Evolutionary conservation across 2,888 invertebrate species (phyloP).

Genomic region (Lucinisca nassula): DNA sequence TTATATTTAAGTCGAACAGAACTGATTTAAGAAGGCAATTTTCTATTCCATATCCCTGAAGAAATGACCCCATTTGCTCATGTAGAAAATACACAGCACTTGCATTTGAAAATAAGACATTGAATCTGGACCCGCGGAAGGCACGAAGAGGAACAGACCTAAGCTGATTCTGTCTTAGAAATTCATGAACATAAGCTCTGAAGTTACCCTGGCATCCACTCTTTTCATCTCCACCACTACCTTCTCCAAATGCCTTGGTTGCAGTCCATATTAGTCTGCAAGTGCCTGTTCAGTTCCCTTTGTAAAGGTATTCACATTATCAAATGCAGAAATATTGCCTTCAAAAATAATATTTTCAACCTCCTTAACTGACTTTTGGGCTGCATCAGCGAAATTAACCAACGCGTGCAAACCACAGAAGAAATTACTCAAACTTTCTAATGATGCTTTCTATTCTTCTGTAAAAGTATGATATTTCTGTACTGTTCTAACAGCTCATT

Average conservation of each 20-base stretch:
- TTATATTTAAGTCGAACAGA: conserved; percentile 58
- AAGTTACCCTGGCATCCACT: conserved; percentile 41
- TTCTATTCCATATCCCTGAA: conserved; percentile 31
- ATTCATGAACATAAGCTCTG: conserved; percentile 15
- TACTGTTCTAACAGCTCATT: conserved; percentile 34
- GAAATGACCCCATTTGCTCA: conserved; percentile 51
- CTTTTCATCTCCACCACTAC: conserved; percentile 31
- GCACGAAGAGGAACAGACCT: conserved; percentile 34
- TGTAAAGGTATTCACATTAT: conserved; percentile 38
- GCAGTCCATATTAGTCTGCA: conserved; percentile 47
- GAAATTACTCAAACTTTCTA: conserved; percentile 48
- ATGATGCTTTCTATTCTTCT: conserved; percentile 30
- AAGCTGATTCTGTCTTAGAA: conserved; percentile 21
- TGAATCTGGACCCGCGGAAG: conserved; percentile 36
- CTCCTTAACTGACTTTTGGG: conserved; percentile 31
- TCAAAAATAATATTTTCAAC: conserved; percentile 28
- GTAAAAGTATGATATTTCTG: conserved; percentile 41
- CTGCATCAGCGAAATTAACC: conserved; percentile 49
- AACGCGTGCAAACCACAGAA: conserved; percentile 55
- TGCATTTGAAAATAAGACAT: conserved; percentile 43
- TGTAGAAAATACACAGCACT: conserved; percentile 56
- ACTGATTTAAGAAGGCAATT: conserved; percentile 62
- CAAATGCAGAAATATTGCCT: conserved; percentile 21
- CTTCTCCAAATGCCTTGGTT: conserved; percentile 53
- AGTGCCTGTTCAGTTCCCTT: conserved; percentile 47